Evolutionary conservation across 2,113 vertebrate genomes (phyloP).

Genomic region (Ptilonorhynchus violaceus): DNA sequence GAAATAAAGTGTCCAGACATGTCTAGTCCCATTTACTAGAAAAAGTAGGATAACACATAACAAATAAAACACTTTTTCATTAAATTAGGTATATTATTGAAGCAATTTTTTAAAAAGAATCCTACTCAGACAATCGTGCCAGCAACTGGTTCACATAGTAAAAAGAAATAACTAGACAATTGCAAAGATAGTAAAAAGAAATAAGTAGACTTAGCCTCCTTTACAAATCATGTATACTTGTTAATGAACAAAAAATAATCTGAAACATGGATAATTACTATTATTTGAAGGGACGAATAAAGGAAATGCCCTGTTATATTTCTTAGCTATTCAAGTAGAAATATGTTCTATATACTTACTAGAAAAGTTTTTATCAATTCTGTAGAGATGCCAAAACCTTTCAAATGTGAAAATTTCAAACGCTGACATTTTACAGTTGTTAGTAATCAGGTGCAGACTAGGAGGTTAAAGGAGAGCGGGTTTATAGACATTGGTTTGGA

Average conservation of each 20-base stretch:
- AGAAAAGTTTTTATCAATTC: neutral
- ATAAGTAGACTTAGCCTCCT: neutral
- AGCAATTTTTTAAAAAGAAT: neutral
- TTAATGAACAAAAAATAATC: neutral
- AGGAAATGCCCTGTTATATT: neutral
- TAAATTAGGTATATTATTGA: neutral
- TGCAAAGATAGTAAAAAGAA: neutral
- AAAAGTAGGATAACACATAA: neutral
- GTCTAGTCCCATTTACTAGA: neutral
- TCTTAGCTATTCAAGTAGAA: neutral
- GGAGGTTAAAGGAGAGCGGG: neutral
- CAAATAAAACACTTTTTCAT: neutral
- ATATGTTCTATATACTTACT: accelerated
- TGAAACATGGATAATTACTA: neutral
- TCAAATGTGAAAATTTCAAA: neutral
- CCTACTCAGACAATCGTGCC: neutral
- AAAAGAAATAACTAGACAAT: neutral
- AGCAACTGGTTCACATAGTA: neutral
- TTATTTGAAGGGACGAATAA: neutral
- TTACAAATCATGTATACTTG: neutral
- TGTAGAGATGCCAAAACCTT: neutral
- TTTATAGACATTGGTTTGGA: neutral
- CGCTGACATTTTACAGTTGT: neutral
- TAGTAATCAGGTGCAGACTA: neutral
- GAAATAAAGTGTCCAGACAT: neutral